Evolutionary conservation across 2,113 vertebrate species (phyloP).

Genomic region (Callipepla californica): DNA sequence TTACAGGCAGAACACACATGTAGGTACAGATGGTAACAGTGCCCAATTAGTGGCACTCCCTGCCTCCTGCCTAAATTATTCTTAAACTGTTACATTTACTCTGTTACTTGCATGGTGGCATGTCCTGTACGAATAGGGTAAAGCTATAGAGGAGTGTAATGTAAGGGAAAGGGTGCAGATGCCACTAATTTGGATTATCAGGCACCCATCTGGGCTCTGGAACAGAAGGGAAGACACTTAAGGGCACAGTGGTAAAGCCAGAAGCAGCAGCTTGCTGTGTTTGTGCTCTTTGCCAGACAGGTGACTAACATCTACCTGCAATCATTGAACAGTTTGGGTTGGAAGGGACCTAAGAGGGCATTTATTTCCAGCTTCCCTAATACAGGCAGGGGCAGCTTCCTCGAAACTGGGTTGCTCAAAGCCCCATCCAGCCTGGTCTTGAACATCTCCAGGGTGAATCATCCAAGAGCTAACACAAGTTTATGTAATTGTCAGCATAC

Average conservation of each 20-base stretch:
- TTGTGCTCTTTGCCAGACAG: not conserved
- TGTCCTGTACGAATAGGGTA: not conserved
- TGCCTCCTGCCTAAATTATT: not conserved
- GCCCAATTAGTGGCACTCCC: conserved; percentile 29
- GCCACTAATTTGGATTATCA: not conserved
- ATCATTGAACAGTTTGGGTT: too few species aligned
- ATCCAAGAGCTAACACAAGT: not conserved
- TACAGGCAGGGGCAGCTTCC: too few species aligned
- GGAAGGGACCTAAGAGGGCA: too few species aligned
- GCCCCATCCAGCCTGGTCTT: too few species aligned
- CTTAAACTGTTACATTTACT: not conserved
- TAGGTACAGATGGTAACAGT: not conserved
- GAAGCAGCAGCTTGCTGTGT: not conserved
- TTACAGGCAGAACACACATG: not conserved
- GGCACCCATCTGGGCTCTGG: not conserved
- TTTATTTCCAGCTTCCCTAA: too few species aligned
- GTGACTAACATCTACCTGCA: not conserved
- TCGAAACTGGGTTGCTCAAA: too few species aligned
- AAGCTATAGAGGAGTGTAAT: not conserved
- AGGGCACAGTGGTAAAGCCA: not conserved
- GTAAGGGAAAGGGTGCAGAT: not conserved
- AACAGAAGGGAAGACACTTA: not conserved
- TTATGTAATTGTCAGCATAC: not conserved
- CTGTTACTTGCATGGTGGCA: not conserved
- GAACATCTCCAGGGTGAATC: too few species aligned